Evolutionary conservation across 2,888 invertebrate species (phyloP), one percentile per base, ranked within the genome.

Genomic region (Drosophila austrosaltans): DNA sequence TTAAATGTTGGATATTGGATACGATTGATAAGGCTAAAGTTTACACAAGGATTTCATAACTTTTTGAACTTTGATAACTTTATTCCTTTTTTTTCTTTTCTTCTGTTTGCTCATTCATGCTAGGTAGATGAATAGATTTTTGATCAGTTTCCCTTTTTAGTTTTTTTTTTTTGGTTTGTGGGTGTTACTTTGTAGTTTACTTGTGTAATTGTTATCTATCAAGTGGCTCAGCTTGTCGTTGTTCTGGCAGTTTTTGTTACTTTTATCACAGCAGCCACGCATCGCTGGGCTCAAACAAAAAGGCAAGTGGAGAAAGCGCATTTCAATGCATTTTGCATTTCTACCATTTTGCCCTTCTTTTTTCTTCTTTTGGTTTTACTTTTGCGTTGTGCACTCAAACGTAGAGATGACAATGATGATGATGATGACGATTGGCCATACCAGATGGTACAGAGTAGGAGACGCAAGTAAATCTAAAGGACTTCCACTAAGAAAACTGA

Each of bases 231-330:
- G 32, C 32, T 20, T 32, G 65, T 40, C 69, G 70, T 69, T 72
- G 67, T 77, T 25, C 54, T 69, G 75, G 63, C 74, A 82, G 76
- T 82, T 75, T 76, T 82, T 77, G 77, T 72, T 77, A 82, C 78
- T 87, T 85, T 88, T 85, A 85, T 85, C 85, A 81, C 72, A 75
- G 72, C 76, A 77, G 72, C 76, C 86, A 87, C 88, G 88, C 88
- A 81, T 85, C 88, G 88, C 75, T 88, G 85, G 72, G 58, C 77
- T 78, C 71, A 76, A 79, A 82, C 87, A 82, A 82, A 86, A 86
- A 76, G 86, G 59, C 72, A 83, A 76, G 76, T 78, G 86, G 73
- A 72, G 71, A 69, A 72, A 62, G 68, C 77, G 78, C 80, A 78
- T 59, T 77, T 69, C 69, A 57, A 72, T 69, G 66, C 58, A 59